These are phyloP conservation scores for Tamandua tetradactyla DNA, from an alignment of 2,797 vertebrate species.

Conservation along the genomic window DNA sequence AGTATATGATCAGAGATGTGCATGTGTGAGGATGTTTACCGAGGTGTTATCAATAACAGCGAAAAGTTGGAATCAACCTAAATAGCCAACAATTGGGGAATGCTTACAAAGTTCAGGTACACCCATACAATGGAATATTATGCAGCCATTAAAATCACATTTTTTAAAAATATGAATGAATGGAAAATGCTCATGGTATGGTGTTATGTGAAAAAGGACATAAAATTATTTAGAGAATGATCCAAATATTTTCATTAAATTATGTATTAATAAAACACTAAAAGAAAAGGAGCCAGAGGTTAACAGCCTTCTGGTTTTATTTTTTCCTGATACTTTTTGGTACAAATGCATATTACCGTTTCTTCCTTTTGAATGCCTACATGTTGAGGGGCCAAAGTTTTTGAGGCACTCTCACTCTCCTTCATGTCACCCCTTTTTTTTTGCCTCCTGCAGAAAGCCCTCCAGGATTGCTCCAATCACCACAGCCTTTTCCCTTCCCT, in stretches of 20 bases:
- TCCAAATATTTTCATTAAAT: background rate
- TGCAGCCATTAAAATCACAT: background rate
- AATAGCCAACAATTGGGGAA: background rate
- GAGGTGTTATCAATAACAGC: background rate
- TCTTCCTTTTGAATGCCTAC: background rate
- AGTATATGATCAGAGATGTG: background rate
- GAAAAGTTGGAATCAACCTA: background rate
- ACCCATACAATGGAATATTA: background rate
- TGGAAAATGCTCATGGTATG: background rate
- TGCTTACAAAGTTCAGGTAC: background rate
- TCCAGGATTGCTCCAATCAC: background rate
- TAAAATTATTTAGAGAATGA: background rate
- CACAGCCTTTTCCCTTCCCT: background rate
- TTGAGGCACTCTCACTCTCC: background rate
- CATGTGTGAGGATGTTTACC: background rate
- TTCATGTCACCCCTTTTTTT: background rate
- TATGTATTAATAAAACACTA: background rate
- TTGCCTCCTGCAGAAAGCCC: background rate
- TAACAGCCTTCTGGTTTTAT: background rate
- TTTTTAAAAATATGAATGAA: background rate
- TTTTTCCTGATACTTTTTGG: background rate
- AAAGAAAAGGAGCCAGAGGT: background rate
- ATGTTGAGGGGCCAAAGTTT: background rate
- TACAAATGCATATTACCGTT: background rate
- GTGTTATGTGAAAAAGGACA: background rate